phyloP scores from a whole-genome alignment of 2,113 vertebrate genomes.

The Dasypus novemcinctus region DNA sequence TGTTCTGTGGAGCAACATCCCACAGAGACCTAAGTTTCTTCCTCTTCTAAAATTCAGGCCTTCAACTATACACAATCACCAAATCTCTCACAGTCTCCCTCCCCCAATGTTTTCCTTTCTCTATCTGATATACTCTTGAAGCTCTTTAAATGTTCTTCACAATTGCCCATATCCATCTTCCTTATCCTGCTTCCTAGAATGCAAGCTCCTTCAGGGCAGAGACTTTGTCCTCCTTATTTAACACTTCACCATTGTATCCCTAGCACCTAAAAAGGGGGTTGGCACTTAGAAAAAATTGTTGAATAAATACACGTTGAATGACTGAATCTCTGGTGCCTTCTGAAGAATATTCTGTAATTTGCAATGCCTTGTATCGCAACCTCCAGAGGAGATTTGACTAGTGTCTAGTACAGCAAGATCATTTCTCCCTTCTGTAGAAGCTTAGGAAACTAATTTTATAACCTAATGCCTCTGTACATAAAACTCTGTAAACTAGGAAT shows the following conservation, averaged over 20 bases:
- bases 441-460: constrained; percentile 2
- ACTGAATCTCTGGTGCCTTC: neutral
- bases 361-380: neutral
- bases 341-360: neutral
- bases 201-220: neutral
- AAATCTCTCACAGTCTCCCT: neutral
- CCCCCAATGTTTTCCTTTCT: neutral
- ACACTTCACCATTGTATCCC: neutral
- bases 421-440: neutral
- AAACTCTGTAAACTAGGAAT: neutral
- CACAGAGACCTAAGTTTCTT: neutral
- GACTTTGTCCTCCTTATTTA: neutral
- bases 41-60: neutral
- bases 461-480: neutral
- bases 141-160: neutral
- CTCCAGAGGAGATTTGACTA: neutral
- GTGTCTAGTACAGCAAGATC: neutral
- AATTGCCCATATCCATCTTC: neutral
- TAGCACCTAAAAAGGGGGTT: neutral
- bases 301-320: neutral
- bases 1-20: neutral
- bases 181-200: neutral
- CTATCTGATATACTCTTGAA: neutral
- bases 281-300: neutral
- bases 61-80: neutral